These are phyloP conservation scores for Calliopsis andreniformis DNA, from an alignment of 1,140 invertebrate species.

Conservation along the genomic window DNA sequence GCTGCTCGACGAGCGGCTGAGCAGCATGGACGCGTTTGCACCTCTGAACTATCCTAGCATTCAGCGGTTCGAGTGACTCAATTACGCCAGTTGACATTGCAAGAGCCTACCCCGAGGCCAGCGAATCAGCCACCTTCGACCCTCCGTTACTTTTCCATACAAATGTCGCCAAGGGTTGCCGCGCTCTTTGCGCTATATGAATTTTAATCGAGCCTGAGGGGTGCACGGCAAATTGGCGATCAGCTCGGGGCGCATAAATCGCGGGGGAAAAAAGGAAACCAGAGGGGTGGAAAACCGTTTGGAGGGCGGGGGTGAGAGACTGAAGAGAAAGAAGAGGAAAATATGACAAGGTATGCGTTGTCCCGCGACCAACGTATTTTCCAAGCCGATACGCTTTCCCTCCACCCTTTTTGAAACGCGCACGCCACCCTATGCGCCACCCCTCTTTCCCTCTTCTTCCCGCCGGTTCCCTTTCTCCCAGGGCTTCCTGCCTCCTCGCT, in stretches of 20 bases:
- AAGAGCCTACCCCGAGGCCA: background rate
- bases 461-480: slow-evolving; percentile 50
- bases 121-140: slow-evolving; percentile 8
- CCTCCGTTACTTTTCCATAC: slow-evolving; percentile 8
- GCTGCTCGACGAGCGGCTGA: background rate
- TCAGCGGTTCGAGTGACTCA: slow-evolving; percentile 13
- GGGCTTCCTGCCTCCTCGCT: slow-evolving; percentile 25
- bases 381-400: slow-evolving; percentile 59
- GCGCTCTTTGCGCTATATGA: background rate
- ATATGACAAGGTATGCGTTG: slow-evolving; percentile 3
- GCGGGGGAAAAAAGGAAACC: background rate
- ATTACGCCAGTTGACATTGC: slow-evolving; percentile 10
- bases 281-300: background rate
- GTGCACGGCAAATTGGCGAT: slow-evolving; percentile 16
- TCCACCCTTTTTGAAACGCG: slow-evolving; percentile 48
- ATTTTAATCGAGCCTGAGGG: slow-evolving; percentile 3
- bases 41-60: background rate
- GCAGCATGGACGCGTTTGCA: background rate
- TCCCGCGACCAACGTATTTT: slow-evolving; percentile 58
- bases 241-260: background rate
- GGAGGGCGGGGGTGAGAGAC: background rate
- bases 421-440: slow-evolving; percentile 34
- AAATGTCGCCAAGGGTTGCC: background rate
- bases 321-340: background rate
- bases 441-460: slow-evolving; percentile 36